Conservation (phyloP, 2,888 invertebrate genomes). For the Sthenelais limicola region DNA sequence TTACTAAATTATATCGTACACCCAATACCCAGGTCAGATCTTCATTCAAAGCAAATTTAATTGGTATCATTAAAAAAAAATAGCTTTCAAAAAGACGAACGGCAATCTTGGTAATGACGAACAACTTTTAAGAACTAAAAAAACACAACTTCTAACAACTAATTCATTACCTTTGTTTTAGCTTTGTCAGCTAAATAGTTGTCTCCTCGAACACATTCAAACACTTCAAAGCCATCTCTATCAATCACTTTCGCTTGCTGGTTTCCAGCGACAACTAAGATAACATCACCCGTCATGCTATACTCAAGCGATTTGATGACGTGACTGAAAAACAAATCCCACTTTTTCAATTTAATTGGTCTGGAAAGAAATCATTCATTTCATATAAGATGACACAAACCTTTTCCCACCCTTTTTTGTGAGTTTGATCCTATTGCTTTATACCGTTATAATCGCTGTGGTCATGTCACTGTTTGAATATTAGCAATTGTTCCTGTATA, state of each 20-base stretch:
- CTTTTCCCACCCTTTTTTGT: too few species aligned
- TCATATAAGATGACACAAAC: not conserved
- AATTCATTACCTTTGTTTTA: conserved; percentile 70
- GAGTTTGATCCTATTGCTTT: too few species aligned
- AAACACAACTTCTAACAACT: too few species aligned
- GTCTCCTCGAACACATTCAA: conserved; percentile 95
- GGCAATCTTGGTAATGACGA: too few species aligned
- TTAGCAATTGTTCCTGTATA: not conserved
- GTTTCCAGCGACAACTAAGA: conserved; percentile 92
- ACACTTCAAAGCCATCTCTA: conserved; percentile 92
- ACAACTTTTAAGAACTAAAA: too few species aligned
- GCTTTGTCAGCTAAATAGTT: conserved; percentile 89
- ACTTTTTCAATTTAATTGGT: not conserved
- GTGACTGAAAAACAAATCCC: conserved; percentile 76
- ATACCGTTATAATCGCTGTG: too few species aligned
- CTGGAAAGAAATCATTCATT: not conserved
- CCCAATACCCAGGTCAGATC: too few species aligned
- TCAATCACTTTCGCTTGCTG: conserved; percentile 88
- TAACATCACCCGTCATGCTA: conserved; percentile 93
- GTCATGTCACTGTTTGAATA: too few species aligned
- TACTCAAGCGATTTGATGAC: conserved; percentile 92
- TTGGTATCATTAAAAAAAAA: too few species aligned
- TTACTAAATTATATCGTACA: too few species aligned
- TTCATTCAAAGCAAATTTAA: too few species aligned
- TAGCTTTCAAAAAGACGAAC: too few species aligned